Conservation (phyloP, 2,888 invertebrate species). For the Pardosa pseudoannulata region DNA sequence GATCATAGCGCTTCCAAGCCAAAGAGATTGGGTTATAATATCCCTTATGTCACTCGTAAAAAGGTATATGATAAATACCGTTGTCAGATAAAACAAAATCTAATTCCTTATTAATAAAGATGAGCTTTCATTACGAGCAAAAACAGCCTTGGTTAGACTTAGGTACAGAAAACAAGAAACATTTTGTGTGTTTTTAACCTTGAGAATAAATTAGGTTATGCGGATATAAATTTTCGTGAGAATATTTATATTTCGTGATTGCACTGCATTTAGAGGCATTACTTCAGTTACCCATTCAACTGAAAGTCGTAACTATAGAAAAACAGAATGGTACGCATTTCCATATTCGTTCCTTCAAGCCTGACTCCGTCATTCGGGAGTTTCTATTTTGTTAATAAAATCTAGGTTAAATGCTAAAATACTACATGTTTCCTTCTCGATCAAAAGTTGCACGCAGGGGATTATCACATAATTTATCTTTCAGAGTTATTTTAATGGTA, state of each 20-base stretch:
- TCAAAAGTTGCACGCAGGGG: too few species aligned
- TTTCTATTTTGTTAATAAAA: neutral
- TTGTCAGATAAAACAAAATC: too few species aligned
- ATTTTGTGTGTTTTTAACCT: neutral
- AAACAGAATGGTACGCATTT: neutral
- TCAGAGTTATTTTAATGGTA: too few species aligned
- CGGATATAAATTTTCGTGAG: neutral
- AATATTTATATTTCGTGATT: neutral
- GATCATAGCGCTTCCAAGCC: too few species aligned
- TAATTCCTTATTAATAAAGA: too few species aligned
- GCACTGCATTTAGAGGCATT: neutral
- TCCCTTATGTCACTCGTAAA: too few species aligned
- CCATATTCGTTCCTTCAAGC: neutral
- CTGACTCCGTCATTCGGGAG: neutral
- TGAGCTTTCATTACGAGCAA: too few species aligned
- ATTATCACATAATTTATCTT: too few species aligned
- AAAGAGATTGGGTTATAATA: too few species aligned
- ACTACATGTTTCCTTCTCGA: too few species aligned
- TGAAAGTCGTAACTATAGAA: neutral
- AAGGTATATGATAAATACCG: too few species aligned
- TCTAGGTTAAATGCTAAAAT: neutral
- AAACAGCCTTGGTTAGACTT: neutral
- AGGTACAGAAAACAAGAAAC: neutral
- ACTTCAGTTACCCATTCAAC: neutral
- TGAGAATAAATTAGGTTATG: neutral